Conservation (phyloP, 1,140 invertebrate genomes). For the Bombus pascuorum region DNA sequence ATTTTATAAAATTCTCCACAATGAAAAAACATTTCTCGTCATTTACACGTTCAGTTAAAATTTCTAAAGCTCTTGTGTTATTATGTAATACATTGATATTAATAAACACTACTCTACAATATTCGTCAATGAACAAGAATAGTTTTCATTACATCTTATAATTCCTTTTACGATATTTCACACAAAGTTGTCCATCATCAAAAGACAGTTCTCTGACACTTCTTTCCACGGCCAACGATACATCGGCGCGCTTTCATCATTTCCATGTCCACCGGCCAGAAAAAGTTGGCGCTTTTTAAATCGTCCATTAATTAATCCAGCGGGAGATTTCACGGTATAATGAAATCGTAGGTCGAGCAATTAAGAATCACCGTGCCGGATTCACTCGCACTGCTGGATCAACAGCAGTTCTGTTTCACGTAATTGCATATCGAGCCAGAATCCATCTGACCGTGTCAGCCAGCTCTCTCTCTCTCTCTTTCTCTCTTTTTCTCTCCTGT, state of each 20-base stretch:
- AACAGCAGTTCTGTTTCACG: slow-evolving; percentile 57
- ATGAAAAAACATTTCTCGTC: too few relatives aligned
- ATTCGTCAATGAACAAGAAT: too few relatives aligned
- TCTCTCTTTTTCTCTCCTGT: background rate
- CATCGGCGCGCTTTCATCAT: background rate
- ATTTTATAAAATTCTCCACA: too few relatives aligned
- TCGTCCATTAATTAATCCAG: slow-evolving; percentile 28
- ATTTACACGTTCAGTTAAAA: too few relatives aligned
- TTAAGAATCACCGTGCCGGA: slow-evolving; percentile 15
- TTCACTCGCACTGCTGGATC: slow-evolving; percentile 10
- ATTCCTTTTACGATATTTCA: background rate
- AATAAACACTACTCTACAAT: too few relatives aligned
- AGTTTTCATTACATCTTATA: too few relatives aligned
- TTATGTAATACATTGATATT: too few relatives aligned
- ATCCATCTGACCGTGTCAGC: slow-evolving; percentile 35
- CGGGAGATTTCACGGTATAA: background rate
- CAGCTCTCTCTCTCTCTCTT: background rate
- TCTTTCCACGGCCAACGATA: background rate
- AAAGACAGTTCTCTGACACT: background rate
- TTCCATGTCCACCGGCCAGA: too few relatives aligned
- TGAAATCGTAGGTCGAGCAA: slow-evolving; percentile 18
- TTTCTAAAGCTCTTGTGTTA: too few relatives aligned
- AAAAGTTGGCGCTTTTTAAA: slow-evolving; percentile 11
- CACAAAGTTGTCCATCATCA: background rate
- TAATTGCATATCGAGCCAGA: slow-evolving; percentile 65